phyloP scores from a whole-genome alignment of 2,797 vertebrate species.

The Pipistrellus pipistrellus region DNA sequence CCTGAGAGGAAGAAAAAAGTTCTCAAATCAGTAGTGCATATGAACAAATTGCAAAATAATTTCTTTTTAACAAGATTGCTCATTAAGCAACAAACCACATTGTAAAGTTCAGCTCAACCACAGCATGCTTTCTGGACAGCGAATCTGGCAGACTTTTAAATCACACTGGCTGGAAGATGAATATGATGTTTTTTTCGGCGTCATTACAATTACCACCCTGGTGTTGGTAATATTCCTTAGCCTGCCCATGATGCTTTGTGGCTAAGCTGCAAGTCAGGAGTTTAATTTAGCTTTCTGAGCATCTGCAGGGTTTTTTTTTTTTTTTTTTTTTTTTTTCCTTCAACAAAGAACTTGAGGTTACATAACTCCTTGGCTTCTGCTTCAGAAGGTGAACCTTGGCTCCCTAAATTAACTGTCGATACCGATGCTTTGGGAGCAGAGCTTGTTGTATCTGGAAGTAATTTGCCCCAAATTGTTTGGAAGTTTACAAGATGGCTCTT shows the following conservation, averaged over 20 bases:
- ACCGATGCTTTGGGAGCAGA: constrained; percentile 17
- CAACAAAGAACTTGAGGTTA: constrained; percentile 65
- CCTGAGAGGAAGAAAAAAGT: background rate
- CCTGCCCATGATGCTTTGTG: constrained; percentile 48
- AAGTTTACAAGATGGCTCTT: constrained; percentile 19
- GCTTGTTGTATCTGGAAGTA: background rate
- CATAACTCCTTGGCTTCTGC: constrained; percentile 68
- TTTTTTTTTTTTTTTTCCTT: constrained; percentile 39
- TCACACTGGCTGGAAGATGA: constrained; percentile 69
- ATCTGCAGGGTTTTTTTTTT: constrained; percentile 41
- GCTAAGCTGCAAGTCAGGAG: constrained; percentile 49
- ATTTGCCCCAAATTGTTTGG: constrained; percentile 33
- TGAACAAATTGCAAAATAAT: constrained; percentile 27
- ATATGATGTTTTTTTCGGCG: constrained; percentile 30
- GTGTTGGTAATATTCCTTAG: constrained; percentile 53
- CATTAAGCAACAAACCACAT: constrained; percentile 50
- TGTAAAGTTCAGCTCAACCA: constrained; percentile 60
- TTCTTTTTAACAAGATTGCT: constrained; percentile 17
- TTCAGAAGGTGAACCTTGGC: constrained; percentile 64
- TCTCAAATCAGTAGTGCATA: background rate
- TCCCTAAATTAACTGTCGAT: constrained; percentile 45
- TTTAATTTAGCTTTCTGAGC: constrained; percentile 75
- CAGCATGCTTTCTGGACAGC: background rate
- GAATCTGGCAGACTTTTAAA: constrained; percentile 60
- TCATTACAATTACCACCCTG: constrained; percentile 49